Conservation (phyloP, 1,140 invertebrate species). For the Lepidurus apus region DNA sequence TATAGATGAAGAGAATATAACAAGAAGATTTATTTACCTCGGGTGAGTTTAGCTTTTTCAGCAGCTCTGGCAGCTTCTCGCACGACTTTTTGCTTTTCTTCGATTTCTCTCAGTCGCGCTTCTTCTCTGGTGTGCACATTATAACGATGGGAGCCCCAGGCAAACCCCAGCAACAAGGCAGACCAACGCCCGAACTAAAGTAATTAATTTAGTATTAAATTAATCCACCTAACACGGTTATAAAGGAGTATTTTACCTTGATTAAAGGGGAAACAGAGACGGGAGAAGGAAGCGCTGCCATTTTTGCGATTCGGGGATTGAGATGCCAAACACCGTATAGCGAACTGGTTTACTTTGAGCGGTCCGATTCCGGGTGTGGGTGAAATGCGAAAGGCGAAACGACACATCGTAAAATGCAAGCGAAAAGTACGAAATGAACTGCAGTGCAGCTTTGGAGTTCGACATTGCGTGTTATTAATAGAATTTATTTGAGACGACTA, state of each 20-base stretch:
- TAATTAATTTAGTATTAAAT: neutral
- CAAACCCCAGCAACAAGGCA: conserved; percentile 38
- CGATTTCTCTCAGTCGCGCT: conserved; percentile 38
- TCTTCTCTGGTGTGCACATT: conserved; percentile 36
- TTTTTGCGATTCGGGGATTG: conserved; percentile 24
- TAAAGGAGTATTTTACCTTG: conserved; percentile 17
- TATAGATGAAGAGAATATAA: neutral
- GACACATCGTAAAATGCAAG: too few species aligned
- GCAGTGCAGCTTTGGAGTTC: too few species aligned
- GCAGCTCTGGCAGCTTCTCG: conserved; percentile 37
- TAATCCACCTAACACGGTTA: neutral
- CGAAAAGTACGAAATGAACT: too few species aligned
- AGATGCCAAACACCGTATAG: neutral
- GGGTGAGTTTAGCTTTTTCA: conserved; percentile 36
- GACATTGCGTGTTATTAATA: too few species aligned
- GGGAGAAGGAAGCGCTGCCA: conserved; percentile 31
- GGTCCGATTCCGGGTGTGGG: too few species aligned
- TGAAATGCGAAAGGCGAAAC: too few species aligned
- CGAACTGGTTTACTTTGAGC: neutral
- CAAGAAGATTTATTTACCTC: conserved; percentile 32
- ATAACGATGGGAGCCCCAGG: conserved; percentile 39
- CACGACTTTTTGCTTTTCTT: conserved; percentile 38
- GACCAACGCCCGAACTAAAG: conserved; percentile 39
- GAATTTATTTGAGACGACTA: too few species aligned
- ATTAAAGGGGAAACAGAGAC: conserved; percentile 32